A percentile compares a stretch with the other conserved stretches of the same genome.
Conservation (phyloP, 2,888 invertebrate genomes). For the Chymomyza fuscimana region DNA sequence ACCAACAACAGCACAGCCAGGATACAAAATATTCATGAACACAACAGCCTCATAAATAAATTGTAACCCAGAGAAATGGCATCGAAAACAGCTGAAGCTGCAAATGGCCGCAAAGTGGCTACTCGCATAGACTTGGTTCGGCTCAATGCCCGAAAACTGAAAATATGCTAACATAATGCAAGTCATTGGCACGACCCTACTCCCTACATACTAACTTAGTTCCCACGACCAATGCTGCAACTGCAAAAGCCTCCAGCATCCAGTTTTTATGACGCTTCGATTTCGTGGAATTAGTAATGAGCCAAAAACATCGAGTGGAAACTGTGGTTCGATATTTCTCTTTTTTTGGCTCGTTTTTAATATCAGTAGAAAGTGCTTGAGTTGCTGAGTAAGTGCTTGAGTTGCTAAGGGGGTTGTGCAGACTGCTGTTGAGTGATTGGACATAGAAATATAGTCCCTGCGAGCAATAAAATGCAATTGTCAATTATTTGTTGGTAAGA, state of each 20-base stretch:
- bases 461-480: no score
- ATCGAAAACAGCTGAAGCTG: conserved; percentile 15
- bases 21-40: conserved; percentile 64
- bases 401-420: no score
- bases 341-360: conserved; percentile 55
- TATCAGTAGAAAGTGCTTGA: conserved; percentile 30
- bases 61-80: conserved; percentile 50
- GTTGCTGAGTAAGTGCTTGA: no score
- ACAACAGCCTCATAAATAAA: conserved; percentile 67
- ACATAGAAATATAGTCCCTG: no score
- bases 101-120: conserved; percentile 49
- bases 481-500: no score
- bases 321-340: conserved; percentile 32
- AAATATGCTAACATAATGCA: conserved; percentile 64
- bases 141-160: conserved; percentile 40
- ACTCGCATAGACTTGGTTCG: not conserved
- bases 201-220: no score
- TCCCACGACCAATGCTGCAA: conserved; percentile 24
- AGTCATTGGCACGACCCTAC: conserved; percentile 19
- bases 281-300: conserved; percentile 76
- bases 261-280: conserved; percentile 74
- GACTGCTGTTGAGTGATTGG: no score
- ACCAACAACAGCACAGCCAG: conserved; percentile 20
- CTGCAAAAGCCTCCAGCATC: conserved; percentile 34
- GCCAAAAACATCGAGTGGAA: conserved; percentile 30